Percentiles rank a stretch among this genome's conserved stretches.
Conservation (phyloP, 64 coral and sea anemone species). For the Trachythela sp. region DNA sequence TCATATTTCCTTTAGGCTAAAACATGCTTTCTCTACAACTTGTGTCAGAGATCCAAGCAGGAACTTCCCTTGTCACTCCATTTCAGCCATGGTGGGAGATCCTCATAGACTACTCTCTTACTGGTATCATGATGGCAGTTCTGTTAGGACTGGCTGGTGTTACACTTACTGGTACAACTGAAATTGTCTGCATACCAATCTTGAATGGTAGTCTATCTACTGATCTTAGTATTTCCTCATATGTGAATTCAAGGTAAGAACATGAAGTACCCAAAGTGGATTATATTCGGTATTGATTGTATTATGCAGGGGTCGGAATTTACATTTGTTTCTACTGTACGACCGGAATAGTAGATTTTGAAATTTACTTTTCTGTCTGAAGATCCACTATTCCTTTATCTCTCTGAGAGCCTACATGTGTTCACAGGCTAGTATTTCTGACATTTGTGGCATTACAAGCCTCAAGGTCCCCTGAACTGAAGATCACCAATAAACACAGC, state of each 20-base stretch:
- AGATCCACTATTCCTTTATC: too few species aligned
- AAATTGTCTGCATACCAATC: neutral
- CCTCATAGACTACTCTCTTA: conserved; percentile 18
- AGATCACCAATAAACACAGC: too few species aligned
- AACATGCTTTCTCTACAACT: conserved; percentile 9
- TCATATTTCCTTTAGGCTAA: neutral
- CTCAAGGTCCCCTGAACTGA: too few species aligned
- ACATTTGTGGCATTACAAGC: too few species aligned
- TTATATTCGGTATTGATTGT: too few species aligned
- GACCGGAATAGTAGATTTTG: too few species aligned
- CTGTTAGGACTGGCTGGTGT: conserved; percentile 11
- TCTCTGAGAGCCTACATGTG: too few species aligned
- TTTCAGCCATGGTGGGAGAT: conserved; percentile 18
- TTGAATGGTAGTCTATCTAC: neutral
- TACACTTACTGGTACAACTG: neutral
- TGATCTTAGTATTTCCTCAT: neutral
- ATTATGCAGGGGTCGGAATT: neutral
- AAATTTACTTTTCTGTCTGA: too few species aligned
- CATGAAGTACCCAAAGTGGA: neutral
- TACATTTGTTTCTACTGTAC: too few species aligned
- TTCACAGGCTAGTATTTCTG: too few species aligned
- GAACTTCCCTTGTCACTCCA: neutral
- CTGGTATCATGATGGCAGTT: conserved; percentile 8
- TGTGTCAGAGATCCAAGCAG: conserved; percentile 11
- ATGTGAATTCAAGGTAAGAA: neutral